Base-by-base conservation (phyloP, 1,140 invertebrate genomes). In the Bathynomus jamesi region DNA sequence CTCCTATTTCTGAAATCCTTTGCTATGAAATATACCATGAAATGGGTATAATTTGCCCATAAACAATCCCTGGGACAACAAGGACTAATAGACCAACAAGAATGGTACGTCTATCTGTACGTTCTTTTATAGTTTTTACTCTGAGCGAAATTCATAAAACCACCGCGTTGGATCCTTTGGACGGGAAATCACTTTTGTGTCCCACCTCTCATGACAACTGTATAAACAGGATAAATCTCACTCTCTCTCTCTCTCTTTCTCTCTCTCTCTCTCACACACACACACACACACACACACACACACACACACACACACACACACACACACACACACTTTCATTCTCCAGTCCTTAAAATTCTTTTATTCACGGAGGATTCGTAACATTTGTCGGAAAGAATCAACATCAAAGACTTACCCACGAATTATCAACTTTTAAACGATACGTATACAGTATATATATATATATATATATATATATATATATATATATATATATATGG, bases 391-490 rank as follows among this genome's bases (percentile, higher is more conserved):
- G n/a, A n/a, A n/a, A n/a, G n/a, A n/a, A n/a, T n/a, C n/a, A n/a
- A n/a, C n/a, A n/a, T n/a, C n/a, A n/a, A n/a, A n/a, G n/a, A n/a
- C n/a, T n/a, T n/a, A n/a, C n/a, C n/a, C n/a, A n/a, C n/a, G n/a
- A n/a, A n/a, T 40, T 40, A 40, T 40, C 7, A 8, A 40, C 17
- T 8, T 40, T 8, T 40, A 40, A 8, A 40, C 17, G 7, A 40
- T 40, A 40, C 17, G 17, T 40, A 40, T 40, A 40, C 17, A 40
- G 32, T 17, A 7, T 40, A 40, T 40, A 40, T 40, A 40, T 40
- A 40, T 53, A 53, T 40, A 40, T 40, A 40, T 40, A 40, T 40
- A 53, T 53, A 53, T 53, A 53, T 53, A 53, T 53, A 53, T 53
- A 53, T 53, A 53, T 53, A 53, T 53, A 53, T 40, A 53, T 53